Percentiles rank a stretch among this genome's conserved stretches.
Evolutionary conservation across 2,888 invertebrate species (phyloP).

Genomic region (Microctonus brassicae): DNA sequence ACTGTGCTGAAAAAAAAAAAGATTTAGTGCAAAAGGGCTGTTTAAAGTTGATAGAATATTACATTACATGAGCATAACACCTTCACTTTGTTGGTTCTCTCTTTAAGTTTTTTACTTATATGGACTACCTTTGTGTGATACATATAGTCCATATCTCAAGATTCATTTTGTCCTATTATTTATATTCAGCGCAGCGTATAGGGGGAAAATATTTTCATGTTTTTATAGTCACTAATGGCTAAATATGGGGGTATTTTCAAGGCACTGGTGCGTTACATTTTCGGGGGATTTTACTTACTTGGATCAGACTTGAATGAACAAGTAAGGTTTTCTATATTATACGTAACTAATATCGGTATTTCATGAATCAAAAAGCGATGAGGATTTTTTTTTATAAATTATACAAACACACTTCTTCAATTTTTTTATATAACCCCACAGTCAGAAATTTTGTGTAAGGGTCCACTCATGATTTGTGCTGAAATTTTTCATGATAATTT

Average conservation of each 20-base stretch:
- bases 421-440: too few relatives aligned
- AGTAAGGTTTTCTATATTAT: neutral
- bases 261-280: neutral
- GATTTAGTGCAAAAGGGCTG: neutral
- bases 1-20: neutral
- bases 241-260: neutral
- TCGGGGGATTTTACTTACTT: neutral
- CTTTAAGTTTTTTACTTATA: neutral
- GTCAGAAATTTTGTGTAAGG: too few relatives aligned
- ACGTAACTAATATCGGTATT: too few relatives aligned
- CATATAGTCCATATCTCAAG: neutral
- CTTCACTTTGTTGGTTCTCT: neutral
- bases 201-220: neutral
- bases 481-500: too few relatives aligned
- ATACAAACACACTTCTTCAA: too few relatives aligned
- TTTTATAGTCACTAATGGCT: neutral
- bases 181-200: neutral
- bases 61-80: neutral
- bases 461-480: too few relatives aligned
- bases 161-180: neutral
- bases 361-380: neutral
- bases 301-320: neutral
- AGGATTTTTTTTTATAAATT: too few relatives aligned
- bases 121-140: neutral
- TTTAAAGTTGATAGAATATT: neutral